These are phyloP conservation scores for Axis porcinus DNA, from an alignment of 2,113 vertebrate species.

Conservation along the genomic window DNA sequence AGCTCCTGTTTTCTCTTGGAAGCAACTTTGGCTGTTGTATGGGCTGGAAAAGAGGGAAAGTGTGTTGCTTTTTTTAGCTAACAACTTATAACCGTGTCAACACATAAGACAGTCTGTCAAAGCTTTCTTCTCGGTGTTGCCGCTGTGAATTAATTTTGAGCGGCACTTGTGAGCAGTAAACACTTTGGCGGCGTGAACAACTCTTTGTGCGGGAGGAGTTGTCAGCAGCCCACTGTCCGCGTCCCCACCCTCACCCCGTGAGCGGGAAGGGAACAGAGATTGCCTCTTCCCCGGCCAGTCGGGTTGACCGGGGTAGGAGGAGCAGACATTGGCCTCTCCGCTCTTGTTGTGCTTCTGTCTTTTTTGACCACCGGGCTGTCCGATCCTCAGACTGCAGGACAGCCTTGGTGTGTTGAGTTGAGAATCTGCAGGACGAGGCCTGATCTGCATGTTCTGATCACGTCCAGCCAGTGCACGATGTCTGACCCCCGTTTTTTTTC, in stretches of 20 bases:
- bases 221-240: conserved; percentile 77
- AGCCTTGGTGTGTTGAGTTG: background rate
- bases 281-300: conserved; percentile 33
- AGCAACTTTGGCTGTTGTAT: conserved; percentile 70
- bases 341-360: background rate
- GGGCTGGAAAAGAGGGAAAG: conserved; percentile 82
- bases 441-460: background rate
- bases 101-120: conserved; percentile 85
- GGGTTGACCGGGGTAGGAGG: conserved; percentile 60
- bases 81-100: conserved; percentile 84
- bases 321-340: background rate
- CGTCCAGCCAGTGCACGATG: background rate
- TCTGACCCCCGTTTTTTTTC: background rate
- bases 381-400: background rate
- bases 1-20: background rate
- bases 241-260: background rate
- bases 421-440: background rate
- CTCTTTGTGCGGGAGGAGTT: conserved; percentile 80
- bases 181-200: conserved; percentile 83
- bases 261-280: background rate
- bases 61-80: conserved; percentile 83
- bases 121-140: conserved; percentile 78
- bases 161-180: conserved; percentile 82
- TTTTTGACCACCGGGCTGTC: background rate
- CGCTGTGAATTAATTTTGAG: conserved; percentile 85